Percentiles rank a stretch among this genome's conserved stretches.
phyloP scores from a whole-genome alignment of 2,113 vertebrate genomes.

The Typhlomys cinereus region DNA sequence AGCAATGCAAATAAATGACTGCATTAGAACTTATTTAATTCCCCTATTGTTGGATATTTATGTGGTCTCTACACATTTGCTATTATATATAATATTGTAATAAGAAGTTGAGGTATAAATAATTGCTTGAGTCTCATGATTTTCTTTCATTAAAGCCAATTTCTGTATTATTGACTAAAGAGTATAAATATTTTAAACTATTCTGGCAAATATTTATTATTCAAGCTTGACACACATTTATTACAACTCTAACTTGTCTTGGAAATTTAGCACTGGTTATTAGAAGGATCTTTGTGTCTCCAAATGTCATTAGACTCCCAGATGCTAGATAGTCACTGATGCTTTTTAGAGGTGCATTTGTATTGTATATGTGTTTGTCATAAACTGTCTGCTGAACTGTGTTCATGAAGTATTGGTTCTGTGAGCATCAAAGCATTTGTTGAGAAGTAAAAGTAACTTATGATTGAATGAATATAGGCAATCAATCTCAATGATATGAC shows the following conservation, averaged over 20 bases:
- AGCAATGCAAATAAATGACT: slow-evolving; percentile 22
- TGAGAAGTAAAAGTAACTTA: not conserved
- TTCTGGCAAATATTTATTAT: slow-evolving; percentile 65
- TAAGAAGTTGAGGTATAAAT: slow-evolving; percentile 53
- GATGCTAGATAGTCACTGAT: not conserved
- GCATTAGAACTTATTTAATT: not conserved
- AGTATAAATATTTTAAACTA: slow-evolving; percentile 58
- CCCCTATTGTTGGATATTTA: slow-evolving; percentile 39
- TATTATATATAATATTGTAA: slow-evolving; percentile 41
- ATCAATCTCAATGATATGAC: not conserved
- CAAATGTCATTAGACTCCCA: slow-evolving; percentile 9
- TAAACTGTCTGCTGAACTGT: not conserved
- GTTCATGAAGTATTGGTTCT: not conserved
- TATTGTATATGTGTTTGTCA: not conserved
- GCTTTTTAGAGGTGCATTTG: not conserved
- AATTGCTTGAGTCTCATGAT: slow-evolving; percentile 37
- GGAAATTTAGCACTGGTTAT: slow-evolving; percentile 47
- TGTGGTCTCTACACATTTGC: not conserved
- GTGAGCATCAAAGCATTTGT: not conserved
- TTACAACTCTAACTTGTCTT: slow-evolving; percentile 35
- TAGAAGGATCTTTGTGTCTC: slow-evolving; percentile 27
- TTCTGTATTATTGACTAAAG: slow-evolving; percentile 40
- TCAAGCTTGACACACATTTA: slow-evolving; percentile 24
- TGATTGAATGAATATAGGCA: not conserved
- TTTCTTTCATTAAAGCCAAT: slow-evolving; percentile 32